Evolutionary conservation across 2,113 vertebrate genomes (phyloP).

Genomic region (Nothobranchius furzeri): DNA sequence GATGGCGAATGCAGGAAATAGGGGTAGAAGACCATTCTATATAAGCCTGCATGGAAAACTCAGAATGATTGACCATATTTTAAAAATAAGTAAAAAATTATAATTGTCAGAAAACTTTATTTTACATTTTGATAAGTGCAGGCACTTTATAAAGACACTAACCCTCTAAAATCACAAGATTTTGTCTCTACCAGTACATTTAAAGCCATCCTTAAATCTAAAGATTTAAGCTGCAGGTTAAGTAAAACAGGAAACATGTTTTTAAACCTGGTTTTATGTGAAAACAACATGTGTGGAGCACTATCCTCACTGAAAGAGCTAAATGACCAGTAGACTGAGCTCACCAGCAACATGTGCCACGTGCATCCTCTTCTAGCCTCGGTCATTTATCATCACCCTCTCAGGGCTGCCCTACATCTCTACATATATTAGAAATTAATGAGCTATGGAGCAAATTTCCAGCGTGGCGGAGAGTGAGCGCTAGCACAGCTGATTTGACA

Average conservation of each 20-base stretch:
- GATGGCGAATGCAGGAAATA: too few species aligned
- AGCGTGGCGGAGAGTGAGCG: conserved; percentile 23
- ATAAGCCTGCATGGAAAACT: too few species aligned
- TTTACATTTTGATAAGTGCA: too few species aligned
- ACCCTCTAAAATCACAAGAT: conserved; percentile 1
- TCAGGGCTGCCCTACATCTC: conserved; percentile 33
- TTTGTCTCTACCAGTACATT: conserved; percentile 29
- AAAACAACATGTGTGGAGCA: conserved; percentile 5
- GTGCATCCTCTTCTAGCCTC: not conserved
- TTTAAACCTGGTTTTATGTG: not conserved
- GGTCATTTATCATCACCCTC: conserved; percentile 35
- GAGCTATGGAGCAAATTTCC: conserved; percentile 49
- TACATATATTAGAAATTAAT: conserved; percentile 49
- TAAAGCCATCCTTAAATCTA: not conserved
- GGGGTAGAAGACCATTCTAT: too few species aligned
- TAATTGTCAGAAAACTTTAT: too few species aligned
- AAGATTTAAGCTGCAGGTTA: not conserved
- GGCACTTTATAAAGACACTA: too few species aligned
- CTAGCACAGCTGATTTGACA: conserved; percentile 58
- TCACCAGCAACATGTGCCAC: conserved; percentile 27
- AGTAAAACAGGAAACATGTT: not conserved
- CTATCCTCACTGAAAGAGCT: not conserved
- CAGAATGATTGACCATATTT: too few species aligned
- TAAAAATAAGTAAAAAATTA: too few species aligned
- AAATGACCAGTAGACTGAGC: not conserved